These are phyloP conservation scores for Australoheros scitulus DNA, from an alignment of 2,113 vertebrate genomes.

Conservation along the genomic window DNA sequence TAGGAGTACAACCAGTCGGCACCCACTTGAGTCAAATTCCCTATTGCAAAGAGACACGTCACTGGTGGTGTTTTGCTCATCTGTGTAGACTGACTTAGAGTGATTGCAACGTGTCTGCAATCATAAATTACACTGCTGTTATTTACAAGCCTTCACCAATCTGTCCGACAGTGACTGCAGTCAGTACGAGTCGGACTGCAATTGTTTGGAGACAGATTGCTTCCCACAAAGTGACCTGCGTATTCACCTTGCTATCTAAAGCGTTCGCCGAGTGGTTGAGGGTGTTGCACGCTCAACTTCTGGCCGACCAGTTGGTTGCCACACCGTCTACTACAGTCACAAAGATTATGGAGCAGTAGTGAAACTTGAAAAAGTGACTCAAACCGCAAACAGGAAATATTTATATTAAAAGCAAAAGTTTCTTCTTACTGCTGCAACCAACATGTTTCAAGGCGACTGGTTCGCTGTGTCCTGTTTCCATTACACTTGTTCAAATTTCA, in stretches of 20 bases:
- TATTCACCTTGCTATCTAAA: neutral
- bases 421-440: rapidly evolving
- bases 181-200: no score
- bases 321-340: neutral
- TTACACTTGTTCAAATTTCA: neutral
- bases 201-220: neutral
- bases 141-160: neutral
- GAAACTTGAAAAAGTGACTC: neutral
- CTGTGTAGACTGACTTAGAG: no score
- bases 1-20: no score
- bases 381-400: neutral
- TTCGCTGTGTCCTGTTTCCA: neutral
- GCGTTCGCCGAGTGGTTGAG: neutral
- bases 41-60: no score
- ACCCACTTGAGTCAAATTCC: no score
- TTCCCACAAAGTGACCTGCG: neutral
- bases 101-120: no score
- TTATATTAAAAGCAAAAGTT: neutral
- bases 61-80: no score
- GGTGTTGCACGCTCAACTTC: neutral
- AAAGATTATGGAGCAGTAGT: neutral
- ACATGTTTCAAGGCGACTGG: neutral
- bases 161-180: neutral
- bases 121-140: neutral
- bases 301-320: neutral